Percentiles rank a stretch among this genome's conserved stretches.
phyloP scores from a whole-genome alignment of 2,797 vertebrate genomes.

The Phataginus tetradactyla region DNA sequence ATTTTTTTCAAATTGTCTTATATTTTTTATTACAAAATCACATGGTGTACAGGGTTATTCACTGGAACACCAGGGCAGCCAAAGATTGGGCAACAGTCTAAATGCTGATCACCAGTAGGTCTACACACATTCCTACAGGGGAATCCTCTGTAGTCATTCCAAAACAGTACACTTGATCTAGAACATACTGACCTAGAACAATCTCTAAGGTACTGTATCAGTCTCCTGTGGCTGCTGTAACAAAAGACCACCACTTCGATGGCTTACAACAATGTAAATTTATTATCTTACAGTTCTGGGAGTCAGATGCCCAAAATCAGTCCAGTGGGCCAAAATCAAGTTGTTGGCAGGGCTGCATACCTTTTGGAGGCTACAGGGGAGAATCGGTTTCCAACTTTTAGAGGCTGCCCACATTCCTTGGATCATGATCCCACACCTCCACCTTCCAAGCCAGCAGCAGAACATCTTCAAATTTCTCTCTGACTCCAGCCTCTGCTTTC shows the following conservation, averaged over 20 bases:
- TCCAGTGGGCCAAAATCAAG: not conserved
- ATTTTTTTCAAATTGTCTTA: not conserved
- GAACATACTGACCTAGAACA: rapidly evolving
- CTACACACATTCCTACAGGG: not conserved
- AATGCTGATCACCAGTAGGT: too few relatives aligned
- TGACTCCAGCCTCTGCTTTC: not conserved
- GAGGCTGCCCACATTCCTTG: not conserved
- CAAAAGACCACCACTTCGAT: not conserved
- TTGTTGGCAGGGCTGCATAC: not conserved
- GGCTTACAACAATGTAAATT: not conserved
- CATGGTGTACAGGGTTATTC: not conserved
- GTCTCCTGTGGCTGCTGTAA: not conserved
- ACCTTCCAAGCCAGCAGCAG: not conserved
- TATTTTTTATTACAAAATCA: not conserved
- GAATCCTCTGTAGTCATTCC: rapidly evolving
- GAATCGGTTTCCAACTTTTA: not conserved
- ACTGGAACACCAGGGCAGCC: not conserved
- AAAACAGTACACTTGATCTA: not conserved
- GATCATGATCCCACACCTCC: not conserved
- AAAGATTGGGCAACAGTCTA: not conserved
- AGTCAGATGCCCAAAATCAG: not conserved
- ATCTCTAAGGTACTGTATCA: not conserved
- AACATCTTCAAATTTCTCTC: not conserved
- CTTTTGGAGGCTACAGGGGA: not conserved
- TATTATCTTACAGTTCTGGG: not conserved